A percentile compares a stretch with the other conserved stretches of the same genome.
phyloP scores from a whole-genome alignment of 2,888 invertebrate genomes.

The Blomia tropicalis region DNA sequence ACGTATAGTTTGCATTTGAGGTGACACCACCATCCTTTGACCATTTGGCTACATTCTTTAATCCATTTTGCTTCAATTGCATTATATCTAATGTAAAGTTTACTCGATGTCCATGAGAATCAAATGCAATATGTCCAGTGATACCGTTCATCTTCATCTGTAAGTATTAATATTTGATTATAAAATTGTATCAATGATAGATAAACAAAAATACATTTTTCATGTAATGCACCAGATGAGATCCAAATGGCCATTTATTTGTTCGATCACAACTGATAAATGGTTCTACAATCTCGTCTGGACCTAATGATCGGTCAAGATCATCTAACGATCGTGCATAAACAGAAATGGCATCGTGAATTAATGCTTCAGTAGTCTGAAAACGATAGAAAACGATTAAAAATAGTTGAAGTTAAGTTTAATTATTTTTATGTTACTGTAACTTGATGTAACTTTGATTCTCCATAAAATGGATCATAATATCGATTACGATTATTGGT shows the following conservation, averaged over 20 bases:
- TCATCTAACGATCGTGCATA: slow-evolving; percentile 37
- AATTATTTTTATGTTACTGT: not conserved
- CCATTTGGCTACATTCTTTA: slow-evolving; percentile 18
- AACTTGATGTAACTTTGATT: not conserved
- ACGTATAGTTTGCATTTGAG: slow-evolving; percentile 16
- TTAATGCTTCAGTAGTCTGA: slow-evolving; percentile 38
- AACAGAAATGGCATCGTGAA: slow-evolving; percentile 38
- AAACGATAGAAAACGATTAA: slow-evolving; percentile 5
- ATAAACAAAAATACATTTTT: slow-evolving; percentile 51
- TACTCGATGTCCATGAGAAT: slow-evolving; percentile 76
- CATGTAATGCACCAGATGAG: slow-evolving; percentile 85
- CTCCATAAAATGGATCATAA: not conserved
- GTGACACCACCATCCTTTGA: slow-evolving; percentile 5
- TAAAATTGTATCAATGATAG: not conserved
- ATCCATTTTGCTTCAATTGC: slow-evolving; percentile 59
- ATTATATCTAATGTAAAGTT: slow-evolving; percentile 80
- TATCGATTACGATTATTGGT: not conserved
- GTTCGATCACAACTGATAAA: not conserved
- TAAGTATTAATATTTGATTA: slow-evolving; percentile 26
- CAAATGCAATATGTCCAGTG: slow-evolving; percentile 78
- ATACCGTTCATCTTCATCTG: slow-evolving; percentile 78
- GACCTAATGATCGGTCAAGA: slow-evolving; percentile 18
- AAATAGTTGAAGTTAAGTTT: not conserved
- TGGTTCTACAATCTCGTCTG: slow-evolving; percentile 10
- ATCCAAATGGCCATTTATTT: slow-evolving; percentile 67